A percentile compares a stretch with the other conserved stretches of the same genome.
These are phyloP conservation scores for Sabatieria punctata DNA, from an alignment of 2,888 invertebrate species.

Conservation along the genomic window DNA sequence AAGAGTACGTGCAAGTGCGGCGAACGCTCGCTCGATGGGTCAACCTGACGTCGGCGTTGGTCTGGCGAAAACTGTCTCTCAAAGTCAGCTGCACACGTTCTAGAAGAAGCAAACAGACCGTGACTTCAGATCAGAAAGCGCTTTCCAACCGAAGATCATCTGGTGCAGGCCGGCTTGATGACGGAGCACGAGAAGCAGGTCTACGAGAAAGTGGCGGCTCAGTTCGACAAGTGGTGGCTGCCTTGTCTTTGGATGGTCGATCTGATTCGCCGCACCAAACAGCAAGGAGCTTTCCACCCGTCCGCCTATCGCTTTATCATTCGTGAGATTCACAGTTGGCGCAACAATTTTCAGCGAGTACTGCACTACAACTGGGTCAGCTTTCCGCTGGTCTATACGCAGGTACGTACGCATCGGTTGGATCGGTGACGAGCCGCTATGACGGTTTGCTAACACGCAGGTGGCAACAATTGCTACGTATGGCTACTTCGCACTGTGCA, in stretches of 20 bases:
- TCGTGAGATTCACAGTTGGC: background rate
- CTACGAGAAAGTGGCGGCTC: conserved; percentile 20
- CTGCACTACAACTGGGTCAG: conserved; percentile 35
- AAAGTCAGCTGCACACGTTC: too few relatives aligned
- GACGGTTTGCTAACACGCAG: too few relatives aligned
- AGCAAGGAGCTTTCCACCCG: background rate
- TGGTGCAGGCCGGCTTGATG: conserved; percentile 33
- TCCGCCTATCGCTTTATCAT: background rate
- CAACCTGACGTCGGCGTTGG: background rate
- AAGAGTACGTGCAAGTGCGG: background rate
- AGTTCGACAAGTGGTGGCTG: background rate
- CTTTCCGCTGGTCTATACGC: conserved; percentile 34
- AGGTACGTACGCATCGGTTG: conserved; percentile 27
- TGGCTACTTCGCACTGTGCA: background rate
- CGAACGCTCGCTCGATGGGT: background rate
- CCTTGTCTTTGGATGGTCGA: background rate
- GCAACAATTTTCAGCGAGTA: conserved; percentile 10
- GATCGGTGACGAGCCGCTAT: too few relatives aligned
- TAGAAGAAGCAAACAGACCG: too few relatives aligned
- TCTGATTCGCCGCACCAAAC: background rate
- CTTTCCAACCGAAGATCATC: conserved; percentile 32
- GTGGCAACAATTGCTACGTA: background rate
- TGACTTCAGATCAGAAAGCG: conserved; percentile 19
- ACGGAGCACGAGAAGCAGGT: conserved; percentile 29
- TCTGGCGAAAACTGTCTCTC: background rate